Evolutionary conservation across 2,797 vertebrate genomes (phyloP).

Genomic region (Kryptolebias ocellatus): DNA sequence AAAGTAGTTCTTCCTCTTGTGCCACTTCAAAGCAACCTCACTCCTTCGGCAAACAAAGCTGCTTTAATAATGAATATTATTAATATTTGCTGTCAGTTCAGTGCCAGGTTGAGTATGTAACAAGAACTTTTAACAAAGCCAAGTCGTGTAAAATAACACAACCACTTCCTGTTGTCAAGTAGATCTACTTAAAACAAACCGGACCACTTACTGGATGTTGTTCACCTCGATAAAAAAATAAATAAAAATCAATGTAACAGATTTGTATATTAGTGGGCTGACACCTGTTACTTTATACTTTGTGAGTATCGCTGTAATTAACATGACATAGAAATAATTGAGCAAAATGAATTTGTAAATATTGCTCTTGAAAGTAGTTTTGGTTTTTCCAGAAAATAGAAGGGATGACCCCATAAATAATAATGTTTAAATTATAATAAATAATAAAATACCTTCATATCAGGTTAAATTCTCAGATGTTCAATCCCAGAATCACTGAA

Average conservation of each 20-base stretch:
- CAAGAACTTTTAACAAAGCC: not conserved
- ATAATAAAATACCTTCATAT: too few species aligned
- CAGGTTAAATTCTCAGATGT: too few species aligned
- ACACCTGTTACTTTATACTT: not conserved
- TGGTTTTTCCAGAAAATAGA: too few species aligned
- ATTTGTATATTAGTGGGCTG: conserved; percentile 15
- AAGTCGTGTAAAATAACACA: conserved; percentile 10
- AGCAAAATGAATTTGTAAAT: too few species aligned
- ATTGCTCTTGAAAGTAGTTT: too few species aligned
- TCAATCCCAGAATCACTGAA: too few species aligned
- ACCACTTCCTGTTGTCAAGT: conserved; percentile 6
- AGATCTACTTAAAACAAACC: conserved; percentile 27
- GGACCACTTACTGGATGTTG: conserved; percentile 17
- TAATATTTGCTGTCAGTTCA: conserved; percentile 6
- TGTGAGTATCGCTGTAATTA: too few species aligned
- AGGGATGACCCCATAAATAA: too few species aligned
- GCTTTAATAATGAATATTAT: conserved; percentile 9
- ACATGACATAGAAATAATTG: too few species aligned
- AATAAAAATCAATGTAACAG: conserved; percentile 2
- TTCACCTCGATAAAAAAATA: conserved; percentile 10
- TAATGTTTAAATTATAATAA: too few species aligned
- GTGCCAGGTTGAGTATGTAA: not conserved
- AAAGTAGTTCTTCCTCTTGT: not conserved
- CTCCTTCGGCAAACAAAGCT: not conserved
- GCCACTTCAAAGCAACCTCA: conserved; percentile 18